Conservation (phyloP, 2,797 vertebrate genomes). For the Poecile montanus region DNA sequence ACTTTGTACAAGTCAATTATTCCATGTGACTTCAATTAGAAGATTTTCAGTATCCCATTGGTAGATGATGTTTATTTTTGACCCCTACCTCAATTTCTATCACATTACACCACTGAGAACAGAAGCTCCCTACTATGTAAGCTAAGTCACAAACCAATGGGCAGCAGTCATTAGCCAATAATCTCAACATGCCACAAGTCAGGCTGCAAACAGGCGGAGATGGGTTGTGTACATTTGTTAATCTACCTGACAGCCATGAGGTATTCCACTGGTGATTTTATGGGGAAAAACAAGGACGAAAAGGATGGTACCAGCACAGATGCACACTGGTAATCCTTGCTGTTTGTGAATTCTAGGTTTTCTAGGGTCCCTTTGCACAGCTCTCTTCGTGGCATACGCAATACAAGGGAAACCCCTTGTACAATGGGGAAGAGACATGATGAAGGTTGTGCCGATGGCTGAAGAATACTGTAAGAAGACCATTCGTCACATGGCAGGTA, state of each 20-base stretch:
- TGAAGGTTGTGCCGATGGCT: constrained; percentile 87
- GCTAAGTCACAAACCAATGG: background rate
- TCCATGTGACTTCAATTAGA: constrained; percentile 28
- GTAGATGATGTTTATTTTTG: constrained; percentile 24
- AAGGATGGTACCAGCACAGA: background rate
- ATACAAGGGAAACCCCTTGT: constrained; percentile 89
- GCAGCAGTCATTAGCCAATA: background rate
- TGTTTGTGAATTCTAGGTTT: constrained; percentile 82
- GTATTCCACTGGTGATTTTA: background rate
- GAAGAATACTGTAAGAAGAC: constrained; percentile 95
- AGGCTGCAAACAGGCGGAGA: background rate
- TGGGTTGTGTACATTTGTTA: background rate
- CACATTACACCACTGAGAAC: background rate
- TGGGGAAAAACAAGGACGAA: background rate
- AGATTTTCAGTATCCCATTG: background rate
- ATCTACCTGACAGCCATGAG: background rate
- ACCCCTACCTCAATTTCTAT: constrained; percentile 30
- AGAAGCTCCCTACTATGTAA: background rate
- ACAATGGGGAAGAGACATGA: constrained; percentile 92
- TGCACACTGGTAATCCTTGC: background rate
- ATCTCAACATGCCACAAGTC: background rate
- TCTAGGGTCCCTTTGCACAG: constrained; percentile 92
- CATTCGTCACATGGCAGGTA: constrained; percentile 96
- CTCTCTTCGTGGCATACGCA: constrained; percentile 91
- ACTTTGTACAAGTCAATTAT: background rate